Evolutionary conservation across 2,113 vertebrate genomes (phyloP).

Genomic region (Bubo blakistoni): DNA sequence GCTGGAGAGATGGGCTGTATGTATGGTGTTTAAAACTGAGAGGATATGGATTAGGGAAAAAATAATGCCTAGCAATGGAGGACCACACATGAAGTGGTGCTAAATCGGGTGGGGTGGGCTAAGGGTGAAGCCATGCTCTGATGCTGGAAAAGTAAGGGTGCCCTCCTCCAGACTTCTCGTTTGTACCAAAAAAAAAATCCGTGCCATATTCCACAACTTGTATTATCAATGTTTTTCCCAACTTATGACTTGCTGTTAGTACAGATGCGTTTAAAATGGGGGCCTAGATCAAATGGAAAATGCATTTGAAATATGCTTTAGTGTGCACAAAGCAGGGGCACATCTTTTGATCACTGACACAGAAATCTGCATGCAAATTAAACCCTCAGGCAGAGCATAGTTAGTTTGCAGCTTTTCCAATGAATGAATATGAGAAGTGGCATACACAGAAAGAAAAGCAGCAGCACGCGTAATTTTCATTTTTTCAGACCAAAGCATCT

Average conservation of each 20-base stretch:
- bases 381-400: background rate
- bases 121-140: background rate
- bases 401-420: background rate
- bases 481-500: background rate
- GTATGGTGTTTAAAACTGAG: background rate
- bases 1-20: background rate
- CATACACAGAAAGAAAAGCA: background rate
- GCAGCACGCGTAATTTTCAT: background rate
- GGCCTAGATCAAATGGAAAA: background rate
- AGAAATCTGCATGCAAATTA: background rate
- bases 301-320: rapidly evolving
- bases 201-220: background rate
- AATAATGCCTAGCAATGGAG: background rate
- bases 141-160: background rate
- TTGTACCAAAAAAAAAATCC: background rate
- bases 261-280: background rate
- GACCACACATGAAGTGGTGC: background rate
- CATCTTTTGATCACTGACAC: background rate
- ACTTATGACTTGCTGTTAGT: background rate
- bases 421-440: background rate
- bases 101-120: background rate
- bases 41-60: background rate
- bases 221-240: background rate
- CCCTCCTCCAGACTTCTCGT: background rate
- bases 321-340: background rate